Base-by-base conservation (phyloP, 1,140 invertebrate genomes). In the Colletes latitarsis region DNA sequence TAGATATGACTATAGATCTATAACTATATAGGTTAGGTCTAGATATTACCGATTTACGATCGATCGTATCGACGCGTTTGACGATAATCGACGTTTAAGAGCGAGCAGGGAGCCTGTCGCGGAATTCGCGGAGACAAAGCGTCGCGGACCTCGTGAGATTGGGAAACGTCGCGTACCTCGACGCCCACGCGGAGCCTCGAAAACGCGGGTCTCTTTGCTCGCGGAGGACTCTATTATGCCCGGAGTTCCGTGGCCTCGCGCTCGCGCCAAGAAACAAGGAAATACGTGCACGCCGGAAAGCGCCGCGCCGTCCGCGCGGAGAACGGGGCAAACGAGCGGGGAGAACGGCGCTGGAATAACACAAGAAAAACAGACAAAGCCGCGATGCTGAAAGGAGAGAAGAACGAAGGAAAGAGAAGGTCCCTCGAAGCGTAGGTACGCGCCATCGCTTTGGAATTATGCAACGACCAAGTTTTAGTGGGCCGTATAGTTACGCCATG, bases 401-500 rank as follows among this genome's bases (percentile, higher is more conserved):
- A 41, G 57, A 41, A 58, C 15, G n/a, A 6, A 9, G 49, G 60
- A 30, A 41, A 77, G 63, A 46, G 64, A 21, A 67, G 81, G 76
- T 77, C 72, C 19, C 70, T 78, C 83, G 80, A 73, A 86, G 89
- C 85, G 89, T 90, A 87, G 88, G 88, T 82, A 68, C 64, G 85
- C 87, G 74, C 69, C 78, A 72, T 81, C 77, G 77, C 69, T 68
- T 74, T 14, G 77, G 79, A 77, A 90, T 92, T 92, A 92, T 91
- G 92, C 90, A 92, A 92, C 89, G 76, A 71, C 75, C 64, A 84
- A 89, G 86, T 92, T 92, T 93, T 93, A 93, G 92, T 93, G 91
- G 91, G 90, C 91, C 91, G 91, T 93, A 92, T 91, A 92, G 91
- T 93, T 93, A 86, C 90, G 88, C 88, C 89, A 92, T 72, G 77